Evolutionary conservation across 1,140 invertebrate genomes (phyloP).

Genomic region (Tetramorium alpestre): DNA sequence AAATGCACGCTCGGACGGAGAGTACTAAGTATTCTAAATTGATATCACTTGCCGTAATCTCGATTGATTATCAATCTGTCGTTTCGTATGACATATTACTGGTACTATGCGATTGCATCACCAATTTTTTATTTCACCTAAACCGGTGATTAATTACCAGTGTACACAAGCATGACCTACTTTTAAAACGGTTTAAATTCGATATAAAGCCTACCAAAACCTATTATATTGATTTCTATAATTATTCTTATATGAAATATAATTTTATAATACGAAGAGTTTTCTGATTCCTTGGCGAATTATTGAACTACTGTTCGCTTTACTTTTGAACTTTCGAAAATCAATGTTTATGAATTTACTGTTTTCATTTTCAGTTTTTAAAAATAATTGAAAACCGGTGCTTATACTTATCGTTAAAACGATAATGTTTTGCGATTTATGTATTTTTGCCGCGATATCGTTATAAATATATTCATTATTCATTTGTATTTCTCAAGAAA

Average conservation of each 20-base stretch:
- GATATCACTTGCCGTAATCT: constrained; percentile 19
- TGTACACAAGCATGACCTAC: not conserved
- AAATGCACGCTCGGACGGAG: constrained; percentile 21
- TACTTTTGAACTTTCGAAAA: not conserved
- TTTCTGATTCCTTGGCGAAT: not conserved
- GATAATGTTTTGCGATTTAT: not conserved
- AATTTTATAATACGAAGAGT: not conserved
- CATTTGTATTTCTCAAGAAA: not conserved
- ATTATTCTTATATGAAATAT: not conserved
- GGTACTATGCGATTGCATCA: not conserved
- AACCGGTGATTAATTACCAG: constrained; percentile 26
- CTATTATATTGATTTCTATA: not conserved
- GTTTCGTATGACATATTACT: constrained; percentile 13
- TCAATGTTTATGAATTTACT: constrained; percentile 8
- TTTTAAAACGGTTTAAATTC: not conserved
- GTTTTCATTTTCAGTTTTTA: too few species aligned
- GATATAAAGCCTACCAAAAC: not conserved
- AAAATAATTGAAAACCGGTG: not conserved
- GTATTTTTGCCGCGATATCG: not conserved
- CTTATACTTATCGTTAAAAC: not conserved
- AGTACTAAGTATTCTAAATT: constrained; percentile 48
- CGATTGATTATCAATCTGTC: constrained; percentile 29
- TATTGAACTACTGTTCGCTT: not conserved
- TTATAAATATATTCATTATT: constrained; percentile 9
- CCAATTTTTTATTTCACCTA: constrained; percentile 31